Conservation (phyloP, 2,888 invertebrate species). For the Ametastegia equiseti region DNA sequence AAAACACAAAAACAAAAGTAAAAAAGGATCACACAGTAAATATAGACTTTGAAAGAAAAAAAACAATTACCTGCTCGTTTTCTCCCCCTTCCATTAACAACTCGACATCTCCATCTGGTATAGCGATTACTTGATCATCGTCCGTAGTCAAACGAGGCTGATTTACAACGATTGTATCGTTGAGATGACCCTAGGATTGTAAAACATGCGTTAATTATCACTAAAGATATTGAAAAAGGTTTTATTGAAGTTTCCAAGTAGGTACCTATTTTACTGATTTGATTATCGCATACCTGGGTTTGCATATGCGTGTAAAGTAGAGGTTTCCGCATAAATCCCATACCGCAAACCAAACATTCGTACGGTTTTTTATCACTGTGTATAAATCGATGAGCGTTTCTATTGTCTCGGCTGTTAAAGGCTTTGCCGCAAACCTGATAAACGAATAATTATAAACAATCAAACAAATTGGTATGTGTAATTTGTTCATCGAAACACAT, state of each 20-base stretch:
- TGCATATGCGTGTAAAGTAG: slow-evolving; percentile 88
- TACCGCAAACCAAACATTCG: slow-evolving; percentile 88
- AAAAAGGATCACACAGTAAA: too few relatives aligned
- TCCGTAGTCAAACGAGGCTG: slow-evolving; percentile 85
- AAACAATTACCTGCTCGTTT: slow-evolving; percentile 66
- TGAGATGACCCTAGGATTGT: slow-evolving; percentile 84
- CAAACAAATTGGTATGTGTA: neutral
- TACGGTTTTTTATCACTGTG: slow-evolving; percentile 93
- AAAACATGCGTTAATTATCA: neutral
- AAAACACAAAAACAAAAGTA: neutral
- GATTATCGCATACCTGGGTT: slow-evolving; percentile 75
- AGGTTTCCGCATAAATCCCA: slow-evolving; percentile 91
- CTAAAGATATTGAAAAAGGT: too few relatives aligned
- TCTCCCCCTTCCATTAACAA: slow-evolving; percentile 70
- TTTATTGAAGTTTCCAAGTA: too few relatives aligned
- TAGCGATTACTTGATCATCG: slow-evolving; percentile 77
- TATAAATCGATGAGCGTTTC: slow-evolving; percentile 90
- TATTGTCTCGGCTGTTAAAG: slow-evolving; percentile 90
- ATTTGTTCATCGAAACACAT: neutral
- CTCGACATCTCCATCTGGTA: slow-evolving; percentile 69
- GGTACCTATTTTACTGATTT: neutral
- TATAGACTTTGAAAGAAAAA: too few relatives aligned
- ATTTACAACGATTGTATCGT: slow-evolving; percentile 90
- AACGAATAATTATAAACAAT: neutral
- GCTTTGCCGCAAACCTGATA: slow-evolving; percentile 87